These are phyloP conservation scores for Mustelus asterias DNA, from an alignment of 2,113 vertebrate genomes.

Conservation along the genomic window DNA sequence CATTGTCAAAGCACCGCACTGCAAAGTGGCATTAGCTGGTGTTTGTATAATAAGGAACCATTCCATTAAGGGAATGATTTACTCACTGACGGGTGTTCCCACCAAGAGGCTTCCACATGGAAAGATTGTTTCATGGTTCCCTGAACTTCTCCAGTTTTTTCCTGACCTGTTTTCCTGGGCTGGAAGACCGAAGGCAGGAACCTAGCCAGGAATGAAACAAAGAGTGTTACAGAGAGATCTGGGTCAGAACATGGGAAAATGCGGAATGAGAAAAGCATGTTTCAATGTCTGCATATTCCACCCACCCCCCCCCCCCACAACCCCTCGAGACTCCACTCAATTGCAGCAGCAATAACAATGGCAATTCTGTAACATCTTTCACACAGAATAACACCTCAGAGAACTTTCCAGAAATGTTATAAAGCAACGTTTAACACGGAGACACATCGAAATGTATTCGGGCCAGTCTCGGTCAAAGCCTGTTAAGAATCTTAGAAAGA, in stretches of 20 bases:
- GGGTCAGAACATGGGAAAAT: not conserved
- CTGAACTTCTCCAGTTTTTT: not conserved
- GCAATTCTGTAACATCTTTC: not conserved
- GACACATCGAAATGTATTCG: not conserved
- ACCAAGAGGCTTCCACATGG: not conserved
- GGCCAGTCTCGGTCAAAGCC: not conserved
- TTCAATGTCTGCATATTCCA: not conserved
- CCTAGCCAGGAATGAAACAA: not conserved
- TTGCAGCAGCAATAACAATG: not conserved
- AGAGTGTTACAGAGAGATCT: not conserved
- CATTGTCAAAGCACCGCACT: not conserved
- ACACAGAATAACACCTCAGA: not conserved
- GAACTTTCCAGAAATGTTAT: not conserved
- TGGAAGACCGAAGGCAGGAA: not conserved
- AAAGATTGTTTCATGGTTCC: not conserved
- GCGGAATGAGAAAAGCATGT: not conserved
- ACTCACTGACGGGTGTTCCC: not conserved
- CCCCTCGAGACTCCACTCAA: not conserved
- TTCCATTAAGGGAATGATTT: conserved; percentile 17
- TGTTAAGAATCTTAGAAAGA: too few relatives aligned
- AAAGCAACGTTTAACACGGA: not conserved
- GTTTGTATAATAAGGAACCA: not conserved
- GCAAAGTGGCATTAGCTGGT: not conserved
- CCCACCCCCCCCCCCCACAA: not conserved
- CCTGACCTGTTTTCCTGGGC: not conserved